Percentiles rank a stretch among this genome's conserved stretches.
phyloP scores from a whole-genome alignment of 2,888 invertebrate species.

The Sinohyriopsis cumingii region DNA sequence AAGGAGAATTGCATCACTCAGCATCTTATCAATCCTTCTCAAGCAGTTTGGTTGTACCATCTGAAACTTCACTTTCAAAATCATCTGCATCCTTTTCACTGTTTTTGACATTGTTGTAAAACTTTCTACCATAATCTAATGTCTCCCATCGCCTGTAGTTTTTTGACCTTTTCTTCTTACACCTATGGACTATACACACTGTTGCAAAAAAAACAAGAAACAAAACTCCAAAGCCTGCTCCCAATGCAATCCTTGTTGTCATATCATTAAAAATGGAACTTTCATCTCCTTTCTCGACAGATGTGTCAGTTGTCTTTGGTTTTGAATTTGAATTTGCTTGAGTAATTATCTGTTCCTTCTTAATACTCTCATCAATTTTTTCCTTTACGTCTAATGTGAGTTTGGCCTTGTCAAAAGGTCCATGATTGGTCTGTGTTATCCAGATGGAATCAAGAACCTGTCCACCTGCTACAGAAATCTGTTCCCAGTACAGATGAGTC shows the following conservation, averaged over 20 bases:
- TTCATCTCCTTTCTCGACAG: background rate
- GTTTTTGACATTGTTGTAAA: conserved; percentile 42
- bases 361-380: conserved; percentile 28
- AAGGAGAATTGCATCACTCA: too few relatives aligned
- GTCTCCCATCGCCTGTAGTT: conserved; percentile 48
- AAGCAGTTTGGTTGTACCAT: conserved; percentile 39
- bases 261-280: conserved; percentile 20
- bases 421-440: conserved; percentile 51
- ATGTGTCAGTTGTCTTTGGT: background rate
- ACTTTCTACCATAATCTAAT: conserved; percentile 50
- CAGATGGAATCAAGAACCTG: conserved; percentile 50
- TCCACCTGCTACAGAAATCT: conserved; percentile 31
- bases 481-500: conserved; percentile 53
- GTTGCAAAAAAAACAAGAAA: conserved; percentile 31
- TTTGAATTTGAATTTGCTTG: conserved; percentile 2
- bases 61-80: conserved; percentile 48
- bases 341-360: conserved; percentile 24
- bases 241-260: conserved; percentile 34
- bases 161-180: conserved; percentile 24
- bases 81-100: conserved; percentile 47
- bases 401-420: conserved; percentile 39
- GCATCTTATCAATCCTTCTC: conserved; percentile 6
- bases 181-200: conserved; percentile 29
- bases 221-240: conserved; percentile 34
- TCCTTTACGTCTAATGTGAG: conserved; percentile 31